A percentile compares a stretch with the other conserved stretches of the same genome.
These are phyloP conservation scores for Charadrius vociferus DNA, from an alignment of 2,113 vertebrate species.

Conservation along the genomic window DNA sequence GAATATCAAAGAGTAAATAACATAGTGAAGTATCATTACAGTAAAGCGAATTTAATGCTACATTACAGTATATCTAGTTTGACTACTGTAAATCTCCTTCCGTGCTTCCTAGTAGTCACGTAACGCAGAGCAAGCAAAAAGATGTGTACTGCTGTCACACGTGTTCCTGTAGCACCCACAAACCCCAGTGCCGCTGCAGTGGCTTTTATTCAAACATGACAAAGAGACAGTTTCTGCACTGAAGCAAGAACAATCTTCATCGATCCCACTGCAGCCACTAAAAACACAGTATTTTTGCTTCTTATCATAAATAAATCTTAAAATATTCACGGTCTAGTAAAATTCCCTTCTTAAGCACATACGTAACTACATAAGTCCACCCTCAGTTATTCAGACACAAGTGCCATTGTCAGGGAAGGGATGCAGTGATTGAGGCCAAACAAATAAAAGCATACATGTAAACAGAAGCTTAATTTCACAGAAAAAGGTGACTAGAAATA, in stretches of 20 bases:
- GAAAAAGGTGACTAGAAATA: neutral
- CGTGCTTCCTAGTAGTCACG: neutral
- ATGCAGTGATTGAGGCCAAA: neutral
- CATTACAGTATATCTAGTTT: neutral
- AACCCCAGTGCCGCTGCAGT: neutral
- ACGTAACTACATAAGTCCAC: rapidly evolving
- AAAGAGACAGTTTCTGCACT: neutral
- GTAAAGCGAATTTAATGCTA: neutral
- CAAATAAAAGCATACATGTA: rapidly evolving
- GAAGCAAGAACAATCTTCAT: neutral
- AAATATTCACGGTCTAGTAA: neutral
- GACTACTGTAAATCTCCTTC: neutral
- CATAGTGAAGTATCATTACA: neutral
- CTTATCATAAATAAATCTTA: neutral
- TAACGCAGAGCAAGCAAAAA: neutral
- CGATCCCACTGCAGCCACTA: neutral
- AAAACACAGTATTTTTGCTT: neutral
- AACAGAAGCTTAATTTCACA: neutral
- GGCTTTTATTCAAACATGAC: neutral
- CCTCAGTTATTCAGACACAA: neutral
- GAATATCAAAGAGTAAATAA: neutral
- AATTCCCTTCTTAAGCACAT: neutral
- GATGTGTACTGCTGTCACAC: rapidly evolving
- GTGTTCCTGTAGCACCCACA: neutral
- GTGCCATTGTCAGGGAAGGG: neutral